Conservation (phyloP, 2,797 vertebrate genomes). For the Carduelis carduelis region DNA sequence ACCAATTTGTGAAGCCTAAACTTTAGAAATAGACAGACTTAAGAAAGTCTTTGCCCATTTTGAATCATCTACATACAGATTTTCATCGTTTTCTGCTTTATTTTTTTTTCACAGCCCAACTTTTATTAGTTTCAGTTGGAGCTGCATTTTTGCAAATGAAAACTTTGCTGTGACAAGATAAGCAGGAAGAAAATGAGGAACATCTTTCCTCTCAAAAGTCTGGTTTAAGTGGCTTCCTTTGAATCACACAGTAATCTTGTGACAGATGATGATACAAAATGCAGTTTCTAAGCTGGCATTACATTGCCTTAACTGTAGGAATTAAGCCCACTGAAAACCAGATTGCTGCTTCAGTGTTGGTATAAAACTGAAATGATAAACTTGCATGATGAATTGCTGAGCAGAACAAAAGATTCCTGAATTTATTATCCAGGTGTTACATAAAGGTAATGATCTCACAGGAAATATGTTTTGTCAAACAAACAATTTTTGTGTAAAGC, state of each 20-base stretch:
- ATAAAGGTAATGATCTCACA: neutral
- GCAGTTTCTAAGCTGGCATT: neutral
- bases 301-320: neutral
- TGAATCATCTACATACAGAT: neutral
- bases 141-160: neutral
- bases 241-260: conserved; percentile 24
- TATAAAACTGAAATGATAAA: conserved; percentile 19
- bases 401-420: neutral
- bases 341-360: neutral
- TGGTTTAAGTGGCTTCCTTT: conserved; percentile 26
- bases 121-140: neutral
- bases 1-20: neutral
- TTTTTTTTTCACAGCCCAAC: neutral
- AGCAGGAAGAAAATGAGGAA: neutral
- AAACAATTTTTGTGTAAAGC: neutral
- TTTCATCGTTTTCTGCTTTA: neutral
- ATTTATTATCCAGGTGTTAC: neutral
- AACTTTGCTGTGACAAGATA: conserved; percentile 27
- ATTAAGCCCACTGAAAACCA: conserved; percentile 18
- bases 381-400: neutral
- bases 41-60: neutral
- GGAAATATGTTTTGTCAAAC: neutral
- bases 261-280: conserved; percentile 34
- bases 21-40: neutral
- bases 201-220: conserved; percentile 7